Evolutionary conservation across 2,888 invertebrate species (phyloP).

Genomic region (Hymenopus coronatus): DNA sequence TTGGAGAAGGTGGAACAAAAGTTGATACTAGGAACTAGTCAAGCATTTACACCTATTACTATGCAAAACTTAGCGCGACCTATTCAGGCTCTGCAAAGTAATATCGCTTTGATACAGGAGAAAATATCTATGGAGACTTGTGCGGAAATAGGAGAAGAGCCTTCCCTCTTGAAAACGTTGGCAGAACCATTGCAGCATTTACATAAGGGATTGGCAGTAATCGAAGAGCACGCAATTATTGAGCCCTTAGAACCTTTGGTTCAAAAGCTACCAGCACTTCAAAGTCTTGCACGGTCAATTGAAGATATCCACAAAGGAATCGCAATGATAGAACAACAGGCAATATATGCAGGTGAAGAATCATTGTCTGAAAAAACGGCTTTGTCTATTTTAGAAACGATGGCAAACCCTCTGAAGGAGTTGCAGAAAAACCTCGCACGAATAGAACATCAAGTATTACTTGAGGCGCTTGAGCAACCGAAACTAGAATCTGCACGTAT

Average conservation of each 20-base stretch:
- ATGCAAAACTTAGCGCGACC: neutral
- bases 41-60: neutral
- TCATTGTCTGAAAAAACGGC: slow-evolving; percentile 38
- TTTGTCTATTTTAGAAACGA: slow-evolving; percentile 26
- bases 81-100: neutral
- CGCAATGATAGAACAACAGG: slow-evolving; percentile 28
- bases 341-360: slow-evolving; percentile 21
- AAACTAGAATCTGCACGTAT: neutral
- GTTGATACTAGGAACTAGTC: slow-evolving; percentile 12
- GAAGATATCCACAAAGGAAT: slow-evolving; percentile 32
- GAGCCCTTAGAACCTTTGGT: slow-evolving; percentile 12
- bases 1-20: slow-evolving; percentile 25
- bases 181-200: slow-evolving; percentile 42
- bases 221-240: slow-evolving; percentile 22
- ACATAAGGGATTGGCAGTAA: slow-evolving; percentile 36
- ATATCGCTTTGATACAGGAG: slow-evolving; percentile 9
- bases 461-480: slow-evolving; percentile 10
- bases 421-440: slow-evolving; percentile 45
- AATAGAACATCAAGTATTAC: slow-evolving; percentile 40
- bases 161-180: slow-evolving; percentile 40
- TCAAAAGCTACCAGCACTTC: slow-evolving; percentile 17
- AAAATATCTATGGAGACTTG: slow-evolving; percentile 24
- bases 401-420: slow-evolving; percentile 37
- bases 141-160: slow-evolving; percentile 25
- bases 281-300: slow-evolving; percentile 30